phyloP scores from a whole-genome alignment of 2,888 invertebrate species.

The Philaethria dido region DNA sequence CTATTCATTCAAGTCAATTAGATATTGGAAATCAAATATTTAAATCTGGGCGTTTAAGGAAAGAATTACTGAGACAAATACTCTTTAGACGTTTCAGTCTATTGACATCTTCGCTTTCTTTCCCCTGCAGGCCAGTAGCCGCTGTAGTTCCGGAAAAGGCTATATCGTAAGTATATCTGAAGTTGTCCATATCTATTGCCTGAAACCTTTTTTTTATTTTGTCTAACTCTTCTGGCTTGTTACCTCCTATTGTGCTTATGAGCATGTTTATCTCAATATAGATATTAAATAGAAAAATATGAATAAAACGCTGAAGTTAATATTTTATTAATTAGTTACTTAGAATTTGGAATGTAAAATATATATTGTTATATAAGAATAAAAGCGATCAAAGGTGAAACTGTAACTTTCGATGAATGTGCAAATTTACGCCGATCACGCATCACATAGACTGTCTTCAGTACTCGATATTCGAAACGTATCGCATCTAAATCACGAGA shows the following conservation, averaged over 20 bases:
- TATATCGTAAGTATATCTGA: conserved; percentile 93
- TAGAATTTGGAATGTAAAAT: not conserved
- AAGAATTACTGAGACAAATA: conserved; percentile 30
- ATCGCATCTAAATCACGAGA: conserved; percentile 82
- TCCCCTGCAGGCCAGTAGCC: conserved; percentile 92
- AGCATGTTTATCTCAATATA: conserved; percentile 13
- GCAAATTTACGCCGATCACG: conserved; percentile 80
- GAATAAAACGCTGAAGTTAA: not conserved
- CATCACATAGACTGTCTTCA: conserved; percentile 72
- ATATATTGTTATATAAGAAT: not conserved
- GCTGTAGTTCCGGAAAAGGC: conserved; percentile 96
- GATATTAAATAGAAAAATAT: not conserved
- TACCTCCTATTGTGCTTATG: conserved; percentile 38
- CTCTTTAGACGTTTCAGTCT: conserved; percentile 58
- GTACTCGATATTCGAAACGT: conserved; percentile 80
- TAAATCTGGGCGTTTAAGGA: conserved; percentile 16
- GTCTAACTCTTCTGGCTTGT: conserved; percentile 48
- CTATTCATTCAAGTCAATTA: not conserved
- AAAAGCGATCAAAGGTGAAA: conserved; percentile 49
- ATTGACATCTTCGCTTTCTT: conserved; percentile 84
- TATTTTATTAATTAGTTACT: not conserved
- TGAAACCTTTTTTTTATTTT: conserved; percentile 35
- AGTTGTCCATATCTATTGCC: conserved; percentile 65
- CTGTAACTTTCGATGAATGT: conserved; percentile 76
- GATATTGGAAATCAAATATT: not conserved